Conservation (phyloP, 2,888 invertebrate species). For the Acholoe squamosa region DNA sequence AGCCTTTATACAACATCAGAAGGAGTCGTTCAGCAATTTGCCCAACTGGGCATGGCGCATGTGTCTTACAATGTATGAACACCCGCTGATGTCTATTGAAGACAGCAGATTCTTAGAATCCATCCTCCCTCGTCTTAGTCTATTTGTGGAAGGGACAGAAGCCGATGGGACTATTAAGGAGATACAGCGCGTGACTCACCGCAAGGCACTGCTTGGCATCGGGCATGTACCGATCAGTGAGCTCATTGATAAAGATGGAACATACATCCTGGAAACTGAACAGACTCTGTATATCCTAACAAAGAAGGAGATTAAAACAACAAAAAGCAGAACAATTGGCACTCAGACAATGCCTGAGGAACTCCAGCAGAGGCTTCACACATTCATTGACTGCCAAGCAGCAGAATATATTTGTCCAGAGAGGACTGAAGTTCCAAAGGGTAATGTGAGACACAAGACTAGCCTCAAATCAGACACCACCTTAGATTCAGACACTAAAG, state of each 20-base stretch:
- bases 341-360: not conserved
- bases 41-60: not conserved
- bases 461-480: not conserved
- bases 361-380: too few species aligned
- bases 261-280: slow-evolving; percentile 9
- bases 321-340: not conserved
- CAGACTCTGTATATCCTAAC: not conserved
- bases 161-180: not conserved
- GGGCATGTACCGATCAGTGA: not conserved
- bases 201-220: not conserved
- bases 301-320: not conserved
- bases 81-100: slow-evolving; percentile 4
- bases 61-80: too few species aligned
- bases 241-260: not conserved
- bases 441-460: not conserved
- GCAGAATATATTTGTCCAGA: not conserved
- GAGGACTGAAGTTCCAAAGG: not conserved
- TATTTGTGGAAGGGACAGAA: not conserved
- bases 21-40: not conserved
- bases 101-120: not conserved
- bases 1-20: not conserved
- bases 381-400: not conserved
- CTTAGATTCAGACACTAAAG: not conserved
- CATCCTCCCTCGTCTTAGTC: not conserved
- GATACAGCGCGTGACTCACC: not conserved